Evolutionary conservation across 1,140 invertebrate species (phyloP).

Genomic region (Tetramorium alpestre): DNA sequence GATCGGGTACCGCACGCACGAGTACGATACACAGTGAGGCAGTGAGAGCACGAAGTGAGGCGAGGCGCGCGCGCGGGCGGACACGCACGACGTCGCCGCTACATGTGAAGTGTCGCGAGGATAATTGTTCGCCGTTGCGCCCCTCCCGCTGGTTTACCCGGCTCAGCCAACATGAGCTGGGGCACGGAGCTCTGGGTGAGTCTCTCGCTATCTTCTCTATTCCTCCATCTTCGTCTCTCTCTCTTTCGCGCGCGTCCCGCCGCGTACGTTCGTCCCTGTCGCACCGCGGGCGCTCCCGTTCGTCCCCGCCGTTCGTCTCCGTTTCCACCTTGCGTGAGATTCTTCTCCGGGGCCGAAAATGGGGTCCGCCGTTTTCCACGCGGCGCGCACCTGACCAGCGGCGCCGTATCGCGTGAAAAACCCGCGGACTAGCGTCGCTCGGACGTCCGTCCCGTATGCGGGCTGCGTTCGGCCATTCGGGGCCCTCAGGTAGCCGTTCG

Average conservation of each 20-base stretch:
- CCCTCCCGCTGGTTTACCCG: constrained; percentile 73
- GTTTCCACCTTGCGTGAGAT: constrained; percentile 20
- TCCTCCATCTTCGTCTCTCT: constrained; percentile 7
- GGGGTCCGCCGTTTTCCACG: background rate
- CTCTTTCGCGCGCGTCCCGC: background rate
- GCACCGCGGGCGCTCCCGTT: constrained; percentile 13
- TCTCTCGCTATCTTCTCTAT: constrained; percentile 68
- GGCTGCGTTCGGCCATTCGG: no score
- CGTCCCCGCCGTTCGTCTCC: constrained; percentile 5
- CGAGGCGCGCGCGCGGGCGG: background rate
- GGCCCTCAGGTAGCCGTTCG: background rate
- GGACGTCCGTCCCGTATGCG: background rate
- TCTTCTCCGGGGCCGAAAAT: background rate
- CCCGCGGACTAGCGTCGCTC: no score
- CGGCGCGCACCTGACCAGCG: background rate
- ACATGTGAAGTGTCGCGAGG: constrained; percentile 80
- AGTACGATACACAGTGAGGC: constrained; percentile 48
- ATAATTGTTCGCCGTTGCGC: constrained; percentile 62
- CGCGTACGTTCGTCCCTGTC: constrained; percentile 45
- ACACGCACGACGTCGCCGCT: constrained; percentile 53
- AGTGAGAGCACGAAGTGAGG: constrained; percentile 6
- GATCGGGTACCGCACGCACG: constrained; percentile 45
- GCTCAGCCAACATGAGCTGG: constrained; percentile 87
- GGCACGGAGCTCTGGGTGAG: constrained; percentile 88
- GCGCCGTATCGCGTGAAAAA: no score